These are phyloP conservation scores for Calosoma granatense DNA, from an alignment of 1,140 invertebrate genomes.

Conservation along the genomic window DNA sequence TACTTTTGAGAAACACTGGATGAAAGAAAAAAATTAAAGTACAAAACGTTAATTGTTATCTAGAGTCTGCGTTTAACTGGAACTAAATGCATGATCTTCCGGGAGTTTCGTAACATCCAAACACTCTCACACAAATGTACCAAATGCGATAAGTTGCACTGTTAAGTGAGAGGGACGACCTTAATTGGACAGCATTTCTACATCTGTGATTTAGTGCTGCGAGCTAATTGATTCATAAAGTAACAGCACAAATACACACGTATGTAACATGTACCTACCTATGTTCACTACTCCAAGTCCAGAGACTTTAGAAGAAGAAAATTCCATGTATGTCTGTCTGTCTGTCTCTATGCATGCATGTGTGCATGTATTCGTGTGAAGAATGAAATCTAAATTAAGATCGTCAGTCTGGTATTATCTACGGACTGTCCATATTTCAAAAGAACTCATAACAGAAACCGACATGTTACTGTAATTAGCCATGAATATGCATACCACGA, in stretches of 20 bases:
- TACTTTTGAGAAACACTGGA: not conserved
- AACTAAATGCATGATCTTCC: not conserved
- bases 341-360: too few relatives aligned
- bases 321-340: too few relatives aligned
- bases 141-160: not conserved
- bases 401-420: not conserved
- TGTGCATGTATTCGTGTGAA: too few relatives aligned
- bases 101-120: not conserved
- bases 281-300: too few relatives aligned
- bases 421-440: constrained; percentile 4
- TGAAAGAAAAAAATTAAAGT: not conserved
- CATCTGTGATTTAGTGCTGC: not conserved
- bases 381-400: constrained; percentile 1
- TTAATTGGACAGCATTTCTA: not conserved
- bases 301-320: too few relatives aligned
- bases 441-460: constrained; percentile 1
- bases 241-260: not conserved
- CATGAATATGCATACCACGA: constrained; percentile 20
- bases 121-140: not conserved
- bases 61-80: not conserved
- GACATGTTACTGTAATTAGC: constrained; percentile 14
- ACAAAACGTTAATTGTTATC: not conserved
- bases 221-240: not conserved
- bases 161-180: not conserved
- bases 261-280: too few relatives aligned